These are phyloP conservation scores for Sussaba pulchella DNA, from an alignment of 2,888 invertebrate species.

Conservation along the genomic window DNA sequence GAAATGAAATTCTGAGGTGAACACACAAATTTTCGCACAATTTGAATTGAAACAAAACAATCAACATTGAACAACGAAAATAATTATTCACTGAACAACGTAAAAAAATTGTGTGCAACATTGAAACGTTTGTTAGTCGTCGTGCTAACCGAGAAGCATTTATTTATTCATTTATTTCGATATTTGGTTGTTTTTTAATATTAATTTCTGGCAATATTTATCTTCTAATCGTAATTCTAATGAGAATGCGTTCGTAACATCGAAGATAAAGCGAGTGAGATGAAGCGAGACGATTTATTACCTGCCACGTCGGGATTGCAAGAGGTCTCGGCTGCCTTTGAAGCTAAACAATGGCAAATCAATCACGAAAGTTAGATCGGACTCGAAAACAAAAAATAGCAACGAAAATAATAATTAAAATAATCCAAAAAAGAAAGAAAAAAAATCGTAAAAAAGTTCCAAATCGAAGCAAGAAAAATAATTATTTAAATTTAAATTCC, in stretches of 20 bases:
- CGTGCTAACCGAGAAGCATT: slow-evolving; percentile 59
- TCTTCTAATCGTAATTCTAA: no score
- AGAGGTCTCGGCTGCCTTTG: slow-evolving; percentile 87
- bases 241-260: slow-evolving; percentile 30
- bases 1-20: slow-evolving; percentile 1
- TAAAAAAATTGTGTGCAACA: slow-evolving; percentile 45
- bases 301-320: slow-evolving; percentile 85
- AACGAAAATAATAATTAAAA: slow-evolving; percentile 13
- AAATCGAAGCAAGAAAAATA: slow-evolving; percentile 22
- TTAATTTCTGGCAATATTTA: slow-evolving; percentile 8
- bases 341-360: slow-evolving; percentile 85
- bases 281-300: slow-evolving; percentile 69
- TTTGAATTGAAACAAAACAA: slow-evolving; percentile 47
- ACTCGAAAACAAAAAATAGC: slow-evolving; percentile 1
- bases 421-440: slow-evolving; percentile 24
- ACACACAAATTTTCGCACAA: slow-evolving; percentile 12
- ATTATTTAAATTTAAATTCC: slow-evolving; percentile 10
- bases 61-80: slow-evolving; percentile 45
- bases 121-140: slow-evolving; percentile 43
- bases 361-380: slow-evolving; percentile 60
- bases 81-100: slow-evolving; percentile 22
- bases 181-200: background rate
- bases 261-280: slow-evolving; percentile 36
- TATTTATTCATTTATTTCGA: slow-evolving; percentile 4
- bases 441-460: background rate